These are phyloP conservation scores for Nycticebus coucang DNA, from an alignment of 2,113 vertebrate genomes.

Conservation along the genomic window DNA sequence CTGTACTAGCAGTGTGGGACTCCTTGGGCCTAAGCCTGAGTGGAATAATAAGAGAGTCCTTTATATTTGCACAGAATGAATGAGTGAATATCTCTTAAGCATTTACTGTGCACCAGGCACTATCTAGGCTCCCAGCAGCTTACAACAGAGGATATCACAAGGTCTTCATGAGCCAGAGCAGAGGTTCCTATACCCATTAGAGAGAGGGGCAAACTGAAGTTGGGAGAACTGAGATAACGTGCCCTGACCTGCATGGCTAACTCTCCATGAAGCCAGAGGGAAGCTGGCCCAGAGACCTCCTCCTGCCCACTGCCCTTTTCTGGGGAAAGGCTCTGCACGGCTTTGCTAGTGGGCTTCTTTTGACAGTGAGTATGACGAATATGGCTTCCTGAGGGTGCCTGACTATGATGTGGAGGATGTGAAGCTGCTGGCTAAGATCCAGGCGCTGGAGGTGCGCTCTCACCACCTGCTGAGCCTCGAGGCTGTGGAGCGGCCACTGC, in stretches of 20 bases:
- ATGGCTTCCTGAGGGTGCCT: slow-evolving; percentile 94
- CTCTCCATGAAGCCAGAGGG: not conserved
- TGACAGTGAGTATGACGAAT: slow-evolving; percentile 92
- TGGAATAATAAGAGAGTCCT: not conserved
- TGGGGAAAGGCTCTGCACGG: not conserved
- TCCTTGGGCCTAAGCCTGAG: not conserved
- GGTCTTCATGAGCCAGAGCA: not conserved
- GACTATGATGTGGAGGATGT: slow-evolving; percentile 95
- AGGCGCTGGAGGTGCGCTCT: slow-evolving; percentile 93
- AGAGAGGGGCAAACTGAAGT: not conserved
- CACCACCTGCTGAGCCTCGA: slow-evolving; percentile 90
- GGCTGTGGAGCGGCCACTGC: slow-evolving; percentile 85
- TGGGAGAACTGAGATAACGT: not conserved
- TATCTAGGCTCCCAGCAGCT: not conserved
- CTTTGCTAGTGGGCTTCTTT: not conserved
- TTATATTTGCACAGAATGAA: not conserved
- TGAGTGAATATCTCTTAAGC: not conserved
- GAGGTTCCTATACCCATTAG: not conserved
- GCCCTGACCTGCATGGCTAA: not conserved
- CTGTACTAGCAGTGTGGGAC: not conserved
- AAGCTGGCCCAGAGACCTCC: not conserved
- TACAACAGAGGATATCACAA: not conserved
- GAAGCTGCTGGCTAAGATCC: slow-evolving; percentile 95
- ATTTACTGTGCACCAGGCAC: not conserved
- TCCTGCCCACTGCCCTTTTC: rapidly evolving